phyloP scores from a whole-genome alignment of 2,113 vertebrate species.

The Gymnocephalus cernua region DNA sequence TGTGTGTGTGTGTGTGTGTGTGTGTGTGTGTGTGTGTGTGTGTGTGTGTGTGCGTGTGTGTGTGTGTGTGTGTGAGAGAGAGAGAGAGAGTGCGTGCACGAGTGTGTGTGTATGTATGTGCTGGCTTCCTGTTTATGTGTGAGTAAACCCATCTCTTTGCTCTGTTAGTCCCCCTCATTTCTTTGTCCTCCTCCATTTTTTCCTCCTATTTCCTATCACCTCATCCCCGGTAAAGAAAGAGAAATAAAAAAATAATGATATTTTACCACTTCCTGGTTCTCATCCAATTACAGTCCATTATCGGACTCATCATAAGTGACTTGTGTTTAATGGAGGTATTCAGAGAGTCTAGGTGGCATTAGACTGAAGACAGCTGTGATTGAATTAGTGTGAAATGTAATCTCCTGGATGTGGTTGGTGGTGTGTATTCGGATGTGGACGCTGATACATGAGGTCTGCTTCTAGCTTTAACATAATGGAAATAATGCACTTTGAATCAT shows the following conservation, averaged over 20 bases:
- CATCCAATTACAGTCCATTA: constrained; percentile 45
- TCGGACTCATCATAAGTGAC: constrained; percentile 42
- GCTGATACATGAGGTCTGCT: constrained; percentile 9
- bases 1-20: no score
- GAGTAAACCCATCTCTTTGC: neutral
- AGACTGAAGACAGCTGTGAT: constrained; percentile 51
- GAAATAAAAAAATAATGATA: neutral
- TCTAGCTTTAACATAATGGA: constrained; percentile 9
- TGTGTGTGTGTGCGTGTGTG: no score
- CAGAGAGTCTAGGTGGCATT: constrained; percentile 29
- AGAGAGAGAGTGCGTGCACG: no score
- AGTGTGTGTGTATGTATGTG: no score
- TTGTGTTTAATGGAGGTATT: constrained; percentile 57
- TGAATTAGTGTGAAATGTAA: constrained; percentile 61
- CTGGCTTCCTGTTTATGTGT: no score
- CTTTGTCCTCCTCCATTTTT: no score
- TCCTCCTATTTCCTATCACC: neutral
- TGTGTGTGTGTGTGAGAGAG: no score
- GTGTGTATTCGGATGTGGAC: constrained; percentile 41
- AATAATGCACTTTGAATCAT: constrained; percentile 9
- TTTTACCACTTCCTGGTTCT: constrained; percentile 31
- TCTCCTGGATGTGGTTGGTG: constrained; percentile 55
- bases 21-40: no score
- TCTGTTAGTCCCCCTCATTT: neutral
- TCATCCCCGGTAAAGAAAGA: neutral